Base-by-base conservation (phyloP, 2,888 invertebrate species). In the Philhelius pedissequus region DNA sequence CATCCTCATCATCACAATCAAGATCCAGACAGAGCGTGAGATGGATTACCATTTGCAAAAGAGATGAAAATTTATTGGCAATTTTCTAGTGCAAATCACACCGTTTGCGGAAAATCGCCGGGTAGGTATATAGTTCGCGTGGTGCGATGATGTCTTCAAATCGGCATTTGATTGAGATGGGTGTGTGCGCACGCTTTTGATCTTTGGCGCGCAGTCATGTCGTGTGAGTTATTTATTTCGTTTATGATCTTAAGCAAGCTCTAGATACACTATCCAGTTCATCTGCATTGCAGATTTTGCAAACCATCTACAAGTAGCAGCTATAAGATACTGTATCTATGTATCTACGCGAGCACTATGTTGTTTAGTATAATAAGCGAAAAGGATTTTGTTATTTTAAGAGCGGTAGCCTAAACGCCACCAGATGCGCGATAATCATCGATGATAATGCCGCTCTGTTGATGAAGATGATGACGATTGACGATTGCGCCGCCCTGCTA, bases 371-470 rank as follows among this genome's bases (percentile, higher is more conserved):
- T 54, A 13, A 15, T 32, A 3, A 1, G 35, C 20, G 58, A 38
- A 68, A 68, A 35, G 54, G 62, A 73, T 64, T 80, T 84, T 84
- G 84, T 84, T 84, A 62, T 80, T 84, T 76, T 40, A 76, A 71
- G 80, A 84, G 75, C 84, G 84, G 80, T 84, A 66, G 80, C 62
- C 80, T 84, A 76, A 84, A 84, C 84, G 84, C 84, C 84, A 84
- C 84, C 84, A 84, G 84, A 84, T 84, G 84, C n/a, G n/a, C 22
- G 22, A 80, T 83, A 58, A 79, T 78, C 78, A 83, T 79, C 79
- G 83, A 74, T 83, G 74, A 79, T 79, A 70, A 79, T 79, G 74
- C 82, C 77, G 82, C 71, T 77, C 81, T 52, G 66, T 56, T 66
- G 76, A 68, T 68, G 48, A 38, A 32, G 58, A 58, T 38, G 58